Evolutionary conservation across 2,888 invertebrate species (phyloP).

Genomic region (Dolomedes plantarius): DNA sequence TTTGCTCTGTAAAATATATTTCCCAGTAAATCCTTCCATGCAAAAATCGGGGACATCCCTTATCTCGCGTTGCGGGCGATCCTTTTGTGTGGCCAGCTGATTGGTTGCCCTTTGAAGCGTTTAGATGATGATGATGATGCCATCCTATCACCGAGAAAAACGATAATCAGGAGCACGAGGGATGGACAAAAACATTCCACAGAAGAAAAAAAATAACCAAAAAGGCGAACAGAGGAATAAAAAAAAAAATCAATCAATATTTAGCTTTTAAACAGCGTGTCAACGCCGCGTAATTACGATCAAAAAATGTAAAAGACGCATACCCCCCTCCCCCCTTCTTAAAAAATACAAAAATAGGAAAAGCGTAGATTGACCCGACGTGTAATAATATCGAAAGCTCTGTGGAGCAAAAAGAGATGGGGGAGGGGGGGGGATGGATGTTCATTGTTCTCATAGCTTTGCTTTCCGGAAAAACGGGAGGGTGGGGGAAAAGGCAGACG

Average conservation of each 20-base stretch:
- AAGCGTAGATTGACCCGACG: slow-evolving; percentile 43
- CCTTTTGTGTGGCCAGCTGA: slow-evolving; percentile 18
- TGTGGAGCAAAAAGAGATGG: slow-evolving; percentile 15
- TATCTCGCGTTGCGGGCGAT: slow-evolving; percentile 10
- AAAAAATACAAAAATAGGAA: slow-evolving; percentile 3
- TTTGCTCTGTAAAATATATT: background rate
- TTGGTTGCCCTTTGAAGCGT: slow-evolving; percentile 23
- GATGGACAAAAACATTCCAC: background rate
- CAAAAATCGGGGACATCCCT: slow-evolving; percentile 27
- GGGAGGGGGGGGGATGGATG: background rate
- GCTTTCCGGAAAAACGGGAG: background rate
- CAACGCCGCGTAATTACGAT: slow-evolving; percentile 54
- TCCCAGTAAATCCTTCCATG: slow-evolving; percentile 10
- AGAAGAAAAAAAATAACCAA: slow-evolving; percentile 10
- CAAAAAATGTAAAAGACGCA: slow-evolving; percentile 14
- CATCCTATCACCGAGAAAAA: background rate
- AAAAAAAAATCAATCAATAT: slow-evolving; percentile 19
- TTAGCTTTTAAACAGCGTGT: slow-evolving; percentile 38
- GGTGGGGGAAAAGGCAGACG: background rate
- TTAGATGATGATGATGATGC: slow-evolving; percentile 18
- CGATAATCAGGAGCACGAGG: slow-evolving; percentile 1
- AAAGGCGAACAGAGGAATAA: background rate
- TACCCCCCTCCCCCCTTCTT: too few species aligned
- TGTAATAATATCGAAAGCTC: slow-evolving; percentile 38
- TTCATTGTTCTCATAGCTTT: background rate